Base-by-base conservation (phyloP, 2,888 invertebrate species). In the Meiosimyza platycephala region DNA sequence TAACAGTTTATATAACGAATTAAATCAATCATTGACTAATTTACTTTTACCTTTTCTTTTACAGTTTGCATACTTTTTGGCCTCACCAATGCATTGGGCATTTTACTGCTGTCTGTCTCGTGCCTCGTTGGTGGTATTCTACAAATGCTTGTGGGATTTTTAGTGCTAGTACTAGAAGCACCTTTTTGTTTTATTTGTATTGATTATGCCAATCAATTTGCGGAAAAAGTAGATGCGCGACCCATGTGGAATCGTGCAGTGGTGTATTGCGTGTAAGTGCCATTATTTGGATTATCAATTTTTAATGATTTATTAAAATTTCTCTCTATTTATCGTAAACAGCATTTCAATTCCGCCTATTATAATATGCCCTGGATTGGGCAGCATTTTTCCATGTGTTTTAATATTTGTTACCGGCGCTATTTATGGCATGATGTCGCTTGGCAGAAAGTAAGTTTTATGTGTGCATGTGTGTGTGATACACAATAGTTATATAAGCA, bases 141-240 rank as follows among this genome's bases (percentile, higher is more conserved):
- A 91, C 95, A 95, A 90, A 94, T 96, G 92, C 83, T 96, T 76
- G 92, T 94, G 76, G 98, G 97, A 55, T 96, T 98, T 88, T 83
- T 95, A 76, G 92, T 96, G 75, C 90, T 97, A 79, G 92, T 94
- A 60, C 91, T 98, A 82, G 99, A 99, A 88, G 98, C 98, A 55
- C 99, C 99, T 0, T 98, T 96, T 87, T 98, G 98, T 88, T 99
- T 98, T 88, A 91, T 96, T 89, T 99, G 97, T 88, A 91, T 99
- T 78, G 98, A 98, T 85, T 95, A 95, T 89, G 96, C 98, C 72
- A 95, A 96, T 88, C 91, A 91, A 75, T 89, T 97, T 71, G 94
- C 95, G 74, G 93, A 93, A 82, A 93, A 92, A 89, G 92, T 95
- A 70, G 97, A 98, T 81, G 89, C 90, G 71, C 91, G 95, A 78